Evolutionary conservation across 2,113 vertebrate genomes (phyloP).

Genomic region (Spilogale gracilis): DNA sequence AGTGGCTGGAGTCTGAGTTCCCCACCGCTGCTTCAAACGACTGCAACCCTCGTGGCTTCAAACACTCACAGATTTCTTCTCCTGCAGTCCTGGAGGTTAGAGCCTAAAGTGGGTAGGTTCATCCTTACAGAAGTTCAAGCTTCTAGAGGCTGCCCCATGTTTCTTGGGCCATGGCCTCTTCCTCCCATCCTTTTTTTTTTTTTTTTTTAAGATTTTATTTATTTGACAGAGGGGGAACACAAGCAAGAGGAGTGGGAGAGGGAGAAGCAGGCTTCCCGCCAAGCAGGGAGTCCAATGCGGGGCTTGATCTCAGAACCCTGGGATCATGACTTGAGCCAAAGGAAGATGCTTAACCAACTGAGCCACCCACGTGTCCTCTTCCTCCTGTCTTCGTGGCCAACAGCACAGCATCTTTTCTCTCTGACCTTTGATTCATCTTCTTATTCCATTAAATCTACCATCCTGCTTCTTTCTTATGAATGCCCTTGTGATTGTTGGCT

Average conservation of each 20-base stretch:
- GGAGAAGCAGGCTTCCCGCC: too few relatives aligned
- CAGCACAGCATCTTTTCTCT: not conserved
- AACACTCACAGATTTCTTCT: not conserved
- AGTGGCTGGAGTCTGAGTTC: not conserved
- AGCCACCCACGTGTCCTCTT: not conserved
- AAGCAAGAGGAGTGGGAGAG: too few relatives aligned
- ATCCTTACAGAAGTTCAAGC: not conserved
- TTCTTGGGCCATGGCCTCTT: not conserved
- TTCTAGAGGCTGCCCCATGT: not conserved
- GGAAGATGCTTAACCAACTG: too few relatives aligned
- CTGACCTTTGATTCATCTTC: not conserved
- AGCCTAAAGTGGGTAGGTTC: not conserved
- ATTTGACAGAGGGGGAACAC: too few relatives aligned
- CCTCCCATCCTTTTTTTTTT: not conserved
- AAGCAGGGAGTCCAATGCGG: too few relatives aligned
- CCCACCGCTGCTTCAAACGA: not conserved
- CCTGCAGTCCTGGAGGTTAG: not conserved
- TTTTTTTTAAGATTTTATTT: too few relatives aligned
- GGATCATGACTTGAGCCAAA: too few relatives aligned
- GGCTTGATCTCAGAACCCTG: too few relatives aligned
- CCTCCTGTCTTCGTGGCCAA: not conserved
- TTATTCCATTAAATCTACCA: not conserved
- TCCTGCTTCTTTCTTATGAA: not conserved
- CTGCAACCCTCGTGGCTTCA: not conserved
- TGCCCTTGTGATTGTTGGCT: not conserved